Conservation (phyloP, 2,797 vertebrate species). For the Micromesistius poutassou region DNA sequence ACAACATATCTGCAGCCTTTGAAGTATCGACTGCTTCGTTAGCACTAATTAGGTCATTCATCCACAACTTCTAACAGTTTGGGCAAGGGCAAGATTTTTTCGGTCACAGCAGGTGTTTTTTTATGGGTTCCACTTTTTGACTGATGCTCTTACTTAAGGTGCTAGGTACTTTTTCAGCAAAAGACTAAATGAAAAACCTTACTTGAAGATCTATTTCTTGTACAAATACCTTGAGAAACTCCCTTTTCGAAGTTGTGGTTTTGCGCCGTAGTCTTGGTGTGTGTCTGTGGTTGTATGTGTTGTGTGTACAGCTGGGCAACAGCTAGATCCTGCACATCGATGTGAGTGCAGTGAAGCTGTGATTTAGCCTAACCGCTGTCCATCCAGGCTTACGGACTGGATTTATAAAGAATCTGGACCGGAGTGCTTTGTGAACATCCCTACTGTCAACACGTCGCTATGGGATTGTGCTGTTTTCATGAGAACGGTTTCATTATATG, state of each 20-base stretch:
- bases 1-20: constrained; percentile 55
- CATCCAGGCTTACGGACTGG: constrained; percentile 31
- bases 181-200: not conserved
- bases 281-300: constrained; percentile 36
- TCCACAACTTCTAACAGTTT: constrained; percentile 34
- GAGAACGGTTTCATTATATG: not conserved
- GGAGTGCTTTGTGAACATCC: constrained; percentile 17
- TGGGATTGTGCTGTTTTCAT: not conserved
- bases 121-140: constrained; percentile 29
- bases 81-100: constrained; percentile 26
- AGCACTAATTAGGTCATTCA: constrained; percentile 60
- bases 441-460: not conserved
- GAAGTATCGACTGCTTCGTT: constrained; percentile 65
- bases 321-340: constrained; percentile 53
- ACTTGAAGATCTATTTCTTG: not conserved
- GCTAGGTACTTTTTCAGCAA: not conserved
- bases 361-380: constrained; percentile 37
- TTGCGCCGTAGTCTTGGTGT: constrained; percentile 8
- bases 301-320: constrained; percentile 50
- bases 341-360: constrained; percentile 48
- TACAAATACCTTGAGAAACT: not conserved
- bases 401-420: constrained; percentile 26
- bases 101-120: constrained; percentile 15
- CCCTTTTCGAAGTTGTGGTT: constrained; percentile 16
- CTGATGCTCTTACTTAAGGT: not conserved